These are phyloP conservation scores for Drosophila nigromelanica DNA, from an alignment of 1,140 invertebrate species.

Conservation along the genomic window DNA sequence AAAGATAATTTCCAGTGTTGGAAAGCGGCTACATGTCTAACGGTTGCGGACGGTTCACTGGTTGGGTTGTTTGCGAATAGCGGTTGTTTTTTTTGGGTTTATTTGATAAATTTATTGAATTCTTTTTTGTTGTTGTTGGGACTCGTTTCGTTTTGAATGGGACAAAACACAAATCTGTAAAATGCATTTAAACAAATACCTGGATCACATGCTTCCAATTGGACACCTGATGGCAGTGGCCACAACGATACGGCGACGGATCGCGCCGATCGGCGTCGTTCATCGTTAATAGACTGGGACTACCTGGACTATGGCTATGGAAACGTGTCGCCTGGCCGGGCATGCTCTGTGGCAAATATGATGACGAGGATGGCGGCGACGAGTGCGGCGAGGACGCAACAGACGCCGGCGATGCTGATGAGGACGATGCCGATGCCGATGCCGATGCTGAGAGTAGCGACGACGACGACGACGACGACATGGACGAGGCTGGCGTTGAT, in stretches of 20 bases:
- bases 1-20: background rate
- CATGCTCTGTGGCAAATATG: conserved; percentile 32
- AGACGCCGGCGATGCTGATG: conserved; percentile 49
- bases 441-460: conserved; percentile 41
- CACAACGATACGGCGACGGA: conserved; percentile 88
- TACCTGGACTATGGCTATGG: conserved; percentile 76
- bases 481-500: conserved; percentile 53
- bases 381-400: conserved; percentile 47
- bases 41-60: conserved; percentile 17
- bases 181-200: conserved; percentile 85
- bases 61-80: conserved; percentile 28
- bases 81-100: conserved; percentile 22
- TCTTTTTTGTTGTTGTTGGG: background rate
- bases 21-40: background rate
- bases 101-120: background rate
- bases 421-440: conserved; percentile 52
- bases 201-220: conserved; percentile 93
- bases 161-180: conserved; percentile 76
- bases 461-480: conserved; percentile 34
- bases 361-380: conserved; percentile 38
- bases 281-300: conserved; percentile 73
- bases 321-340: conserved; percentile 49
- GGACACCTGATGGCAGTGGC: conserved; percentile 90
- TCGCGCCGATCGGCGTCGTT: conserved; percentile 78
- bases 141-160: conserved; percentile 60